Evolutionary conservation across 2,797 vertebrate genomes (phyloP).

Genomic region (Enteromius trimaculatus): DNA sequence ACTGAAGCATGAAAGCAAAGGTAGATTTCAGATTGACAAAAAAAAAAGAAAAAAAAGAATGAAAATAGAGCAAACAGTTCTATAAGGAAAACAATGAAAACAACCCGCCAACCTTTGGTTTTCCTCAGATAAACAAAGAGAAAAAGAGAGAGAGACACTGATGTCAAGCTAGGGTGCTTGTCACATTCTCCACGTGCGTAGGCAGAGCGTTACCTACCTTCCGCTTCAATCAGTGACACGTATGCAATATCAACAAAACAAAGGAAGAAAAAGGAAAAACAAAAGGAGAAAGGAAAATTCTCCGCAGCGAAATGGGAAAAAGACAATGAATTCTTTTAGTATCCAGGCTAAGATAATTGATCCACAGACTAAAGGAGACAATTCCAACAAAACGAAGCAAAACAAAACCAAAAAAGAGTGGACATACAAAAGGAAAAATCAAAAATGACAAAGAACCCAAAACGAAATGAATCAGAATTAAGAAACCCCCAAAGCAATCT

Average conservation of each 20-base stretch:
- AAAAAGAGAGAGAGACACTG: conserved; percentile 86
- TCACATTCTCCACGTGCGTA: conserved; percentile 97
- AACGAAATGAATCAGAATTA: conserved; percentile 63
- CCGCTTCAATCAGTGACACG: conserved; percentile 94
- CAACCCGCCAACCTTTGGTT: conserved; percentile 71
- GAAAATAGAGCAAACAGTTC: conserved; percentile 70
- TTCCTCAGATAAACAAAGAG: conserved; percentile 77
- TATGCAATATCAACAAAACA: conserved; percentile 90
- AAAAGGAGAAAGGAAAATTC: conserved; percentile 91
- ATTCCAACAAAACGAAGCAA: conserved; percentile 67
- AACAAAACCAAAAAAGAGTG: conserved; percentile 67
- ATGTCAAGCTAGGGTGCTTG: conserved; percentile 98
- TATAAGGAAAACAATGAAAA: conserved; percentile 73
- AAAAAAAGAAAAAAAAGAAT: conserved; percentile 77
- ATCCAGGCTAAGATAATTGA: conserved; percentile 78
- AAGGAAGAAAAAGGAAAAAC: conserved; percentile 77
- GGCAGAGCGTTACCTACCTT: conserved; percentile 98
- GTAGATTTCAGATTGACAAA: conserved; percentile 70
- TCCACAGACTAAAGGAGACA: conserved; percentile 67
- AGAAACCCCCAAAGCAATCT: conserved; percentile 61
- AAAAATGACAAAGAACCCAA: conserved; percentile 64
- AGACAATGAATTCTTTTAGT: conserved; percentile 97
- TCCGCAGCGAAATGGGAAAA: conserved; percentile 96
- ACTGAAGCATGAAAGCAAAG: conserved; percentile 80
- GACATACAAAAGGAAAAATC: conserved; percentile 67